Conservation (phyloP, 2,888 invertebrate species). For the Ichneumoninae sp. region DNA sequence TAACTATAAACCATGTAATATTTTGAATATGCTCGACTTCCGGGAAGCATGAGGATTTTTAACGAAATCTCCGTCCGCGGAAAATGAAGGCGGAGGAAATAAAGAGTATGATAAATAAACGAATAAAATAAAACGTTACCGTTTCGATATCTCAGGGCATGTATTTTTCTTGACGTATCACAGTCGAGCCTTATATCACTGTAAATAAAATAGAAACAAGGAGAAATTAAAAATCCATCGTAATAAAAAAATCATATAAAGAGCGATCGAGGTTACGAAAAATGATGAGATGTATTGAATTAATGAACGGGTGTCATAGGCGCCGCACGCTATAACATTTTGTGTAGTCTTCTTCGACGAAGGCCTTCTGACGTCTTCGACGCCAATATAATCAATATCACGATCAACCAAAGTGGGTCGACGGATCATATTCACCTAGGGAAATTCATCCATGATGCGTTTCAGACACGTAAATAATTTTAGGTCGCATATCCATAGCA, state of each 20-base stretch:
- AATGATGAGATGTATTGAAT: not conserved
- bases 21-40: not conserved
- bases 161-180: constrained; percentile 44
- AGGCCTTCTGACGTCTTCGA: not conserved
- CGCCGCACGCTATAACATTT: not conserved
- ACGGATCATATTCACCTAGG: constrained; percentile 24
- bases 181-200: constrained; percentile 53
- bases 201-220: constrained; percentile 52
- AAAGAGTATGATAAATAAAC: constrained; percentile 23
- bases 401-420: constrained; percentile 26
- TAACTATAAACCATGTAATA: not conserved
- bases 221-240: constrained; percentile 30
- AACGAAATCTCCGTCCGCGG: not conserved
- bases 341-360: not conserved
- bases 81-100: not conserved
- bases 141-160: constrained; percentile 48
- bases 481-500: constrained; percentile 25
- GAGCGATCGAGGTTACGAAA: not conserved
- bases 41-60: not conserved
- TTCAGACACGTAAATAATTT: constrained; percentile 37
- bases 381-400: constrained; percentile 24
- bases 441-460: not conserved
- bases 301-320: not conserved
- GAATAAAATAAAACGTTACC: constrained; percentile 59
- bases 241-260: constrained; percentile 5